Conservation (phyloP, 2,888 invertebrate species). For the Lapara coniferarum region DNA sequence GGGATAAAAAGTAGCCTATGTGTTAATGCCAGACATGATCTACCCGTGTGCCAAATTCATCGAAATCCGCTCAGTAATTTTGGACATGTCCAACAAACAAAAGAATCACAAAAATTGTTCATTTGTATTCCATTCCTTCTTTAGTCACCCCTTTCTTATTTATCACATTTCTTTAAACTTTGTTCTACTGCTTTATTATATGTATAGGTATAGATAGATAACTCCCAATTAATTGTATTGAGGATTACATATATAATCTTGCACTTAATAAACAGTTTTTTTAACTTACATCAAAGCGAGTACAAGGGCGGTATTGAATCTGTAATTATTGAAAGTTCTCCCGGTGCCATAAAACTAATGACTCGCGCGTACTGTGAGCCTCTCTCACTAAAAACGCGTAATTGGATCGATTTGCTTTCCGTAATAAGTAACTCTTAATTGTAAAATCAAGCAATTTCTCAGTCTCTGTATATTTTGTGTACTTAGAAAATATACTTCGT, state of each 20-base stretch:
- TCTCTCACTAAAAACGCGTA: slow-evolving; percentile 51
- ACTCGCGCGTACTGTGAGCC: slow-evolving; percentile 57
- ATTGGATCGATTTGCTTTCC: slow-evolving; percentile 70
- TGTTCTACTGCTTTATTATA: too few species aligned
- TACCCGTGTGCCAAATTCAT: too few species aligned
- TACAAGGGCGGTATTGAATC: slow-evolving; percentile 49
- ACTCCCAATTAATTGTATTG: not conserved
- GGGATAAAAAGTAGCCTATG: too few species aligned
- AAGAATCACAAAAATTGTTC: too few species aligned
- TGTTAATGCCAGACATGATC: too few species aligned
- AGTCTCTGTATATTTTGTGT: slow-evolving; percentile 4
- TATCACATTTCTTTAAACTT: too few species aligned
- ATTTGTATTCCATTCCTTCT: too few species aligned
- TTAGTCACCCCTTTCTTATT: too few species aligned
- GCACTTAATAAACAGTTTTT: slow-evolving; percentile 33
- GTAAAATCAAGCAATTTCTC: slow-evolving; percentile 39
- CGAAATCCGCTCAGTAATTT: too few species aligned
- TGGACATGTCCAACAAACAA: too few species aligned
- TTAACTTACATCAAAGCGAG: slow-evolving; percentile 30
- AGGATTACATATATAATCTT: slow-evolving; percentile 29
- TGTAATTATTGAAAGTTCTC: slow-evolving; percentile 72
- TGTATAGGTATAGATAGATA: too few species aligned
- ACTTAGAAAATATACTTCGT: slow-evolving; percentile 1
- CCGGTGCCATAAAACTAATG: slow-evolving; percentile 68
- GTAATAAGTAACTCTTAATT: slow-evolving; percentile 61